Conservation (phyloP, 1,140 invertebrate genomes). For the Listronotus oregonensis region DNA sequence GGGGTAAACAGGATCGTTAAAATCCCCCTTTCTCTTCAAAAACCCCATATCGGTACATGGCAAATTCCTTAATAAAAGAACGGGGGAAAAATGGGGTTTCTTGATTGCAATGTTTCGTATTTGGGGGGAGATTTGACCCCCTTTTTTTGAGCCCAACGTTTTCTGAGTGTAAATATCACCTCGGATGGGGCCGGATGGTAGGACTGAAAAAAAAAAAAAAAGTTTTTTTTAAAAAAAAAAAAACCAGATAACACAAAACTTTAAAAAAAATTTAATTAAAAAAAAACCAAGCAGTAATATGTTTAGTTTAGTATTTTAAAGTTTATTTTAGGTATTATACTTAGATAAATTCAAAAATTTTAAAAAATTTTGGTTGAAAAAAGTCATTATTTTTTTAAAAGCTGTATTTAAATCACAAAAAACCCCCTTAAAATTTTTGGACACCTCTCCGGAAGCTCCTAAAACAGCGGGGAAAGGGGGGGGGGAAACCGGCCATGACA, state of each 20-base stretch:
- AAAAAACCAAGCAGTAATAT: too few relatives aligned
- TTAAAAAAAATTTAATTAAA: too few relatives aligned
- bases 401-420: not conserved
- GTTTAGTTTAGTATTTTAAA: too few relatives aligned
- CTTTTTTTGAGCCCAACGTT: conserved; percentile 61
- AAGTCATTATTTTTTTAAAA: too few relatives aligned
- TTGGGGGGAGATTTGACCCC: conserved; percentile 65
- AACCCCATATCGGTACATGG: conserved; percentile 71
- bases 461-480: conserved; percentile 49
- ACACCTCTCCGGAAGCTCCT: conserved; percentile 56
- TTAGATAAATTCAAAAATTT: too few relatives aligned
- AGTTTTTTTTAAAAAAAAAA: too few relatives aligned
- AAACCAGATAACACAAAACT: too few relatives aligned
- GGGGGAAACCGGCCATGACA: conserved; percentile 61
- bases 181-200: conserved; percentile 59
- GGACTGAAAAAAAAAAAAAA: conserved; percentile 44
- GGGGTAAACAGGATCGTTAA: conserved; percentile 65
- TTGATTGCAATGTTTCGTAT: conserved; percentile 51
- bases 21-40: conserved; percentile 70
- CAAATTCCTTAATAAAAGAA: conserved; percentile 66
- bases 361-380: too few relatives aligned
- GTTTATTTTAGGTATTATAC: too few relatives aligned
- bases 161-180: conserved; percentile 65
- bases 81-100: conserved; percentile 48
- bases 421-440: conserved; percentile 57